Percentiles rank a stretch among this genome's conserved stretches.
Evolutionary conservation across 1,140 invertebrate genomes (phyloP).

Genomic region (Conus ventricosus): DNA sequence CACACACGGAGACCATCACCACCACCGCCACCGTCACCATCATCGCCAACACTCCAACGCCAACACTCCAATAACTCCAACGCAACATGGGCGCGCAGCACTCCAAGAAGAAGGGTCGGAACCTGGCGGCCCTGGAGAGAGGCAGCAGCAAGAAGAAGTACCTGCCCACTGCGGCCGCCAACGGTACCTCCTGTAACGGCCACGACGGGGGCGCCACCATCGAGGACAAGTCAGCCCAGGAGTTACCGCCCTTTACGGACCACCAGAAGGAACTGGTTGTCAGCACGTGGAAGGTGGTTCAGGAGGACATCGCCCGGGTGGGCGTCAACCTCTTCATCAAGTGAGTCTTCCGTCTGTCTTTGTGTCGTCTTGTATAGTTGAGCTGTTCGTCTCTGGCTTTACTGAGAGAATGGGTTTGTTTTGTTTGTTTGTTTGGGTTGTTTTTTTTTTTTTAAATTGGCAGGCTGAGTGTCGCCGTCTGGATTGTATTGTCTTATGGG

Average conservation of each 20-base stretch:
- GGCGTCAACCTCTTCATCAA: slow-evolving; percentile 78
- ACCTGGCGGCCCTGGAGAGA: slow-evolving; percentile 24
- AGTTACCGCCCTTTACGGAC: slow-evolving; percentile 69
- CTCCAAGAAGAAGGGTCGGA: slow-evolving; percentile 18
- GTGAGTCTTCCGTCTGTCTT: slow-evolving; percentile 48
- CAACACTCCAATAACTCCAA: background rate
- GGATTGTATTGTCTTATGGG: too few species aligned
- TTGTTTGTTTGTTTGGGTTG: too few species aligned
- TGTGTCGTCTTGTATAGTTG: background rate
- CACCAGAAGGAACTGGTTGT: slow-evolving; percentile 75
- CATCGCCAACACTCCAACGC: background rate
- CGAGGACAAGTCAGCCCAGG: slow-evolving; percentile 36
- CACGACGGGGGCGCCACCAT: slow-evolving; percentile 16
- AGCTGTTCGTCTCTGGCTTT: too few species aligned
- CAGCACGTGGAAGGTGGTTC: slow-evolving; percentile 76
- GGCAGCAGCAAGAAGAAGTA: slow-evolving; percentile 42
- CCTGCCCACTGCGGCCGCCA: slow-evolving; percentile 25
- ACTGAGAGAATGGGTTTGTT: too few species aligned
- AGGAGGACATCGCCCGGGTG: slow-evolving; percentile 77
- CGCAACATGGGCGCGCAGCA: slow-evolving; percentile 13
- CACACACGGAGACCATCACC: too few species aligned
- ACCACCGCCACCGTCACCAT: too few species aligned
- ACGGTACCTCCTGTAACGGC: slow-evolving; percentile 11
- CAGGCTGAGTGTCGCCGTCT: too few species aligned
- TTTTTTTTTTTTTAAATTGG: too few species aligned